Conservation (phyloP, 2,113 vertebrate species). For the Bubo bubo region DNA sequence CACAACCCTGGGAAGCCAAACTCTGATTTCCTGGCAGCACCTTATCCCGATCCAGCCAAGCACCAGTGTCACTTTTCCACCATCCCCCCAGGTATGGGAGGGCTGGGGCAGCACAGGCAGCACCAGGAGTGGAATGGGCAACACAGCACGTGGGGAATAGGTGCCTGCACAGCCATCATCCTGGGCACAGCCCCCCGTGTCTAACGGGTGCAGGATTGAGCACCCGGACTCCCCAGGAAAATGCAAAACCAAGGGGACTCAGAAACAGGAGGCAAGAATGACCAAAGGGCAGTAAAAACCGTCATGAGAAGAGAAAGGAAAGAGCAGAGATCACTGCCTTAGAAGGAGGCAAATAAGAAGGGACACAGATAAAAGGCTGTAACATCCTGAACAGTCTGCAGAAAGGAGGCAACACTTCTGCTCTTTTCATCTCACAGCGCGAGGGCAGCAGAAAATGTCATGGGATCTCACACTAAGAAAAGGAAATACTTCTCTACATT, state of each 20-base stretch:
- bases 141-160: not conserved
- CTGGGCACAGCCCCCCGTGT: rapidly evolving
- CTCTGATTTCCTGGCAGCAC: rapidly evolving
- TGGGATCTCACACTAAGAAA: not conserved
- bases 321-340: not conserved
- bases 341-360: not conserved
- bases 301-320: not conserved
- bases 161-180: not conserved
- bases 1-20: rapidly evolving
- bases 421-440: not conserved
- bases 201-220: too few species aligned
- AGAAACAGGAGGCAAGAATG: not conserved
- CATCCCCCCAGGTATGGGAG: rapidly evolving
- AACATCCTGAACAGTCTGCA: not conserved
- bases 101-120: not conserved
- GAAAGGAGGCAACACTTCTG: not conserved
- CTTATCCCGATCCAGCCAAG: not conserved
- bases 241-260: not conserved
- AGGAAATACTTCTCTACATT: not conserved
- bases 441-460: not conserved
- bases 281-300: not conserved
- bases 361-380: not conserved
- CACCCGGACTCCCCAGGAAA: not conserved
- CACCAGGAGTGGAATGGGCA: rapidly evolving
- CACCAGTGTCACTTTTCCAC: not conserved